These are phyloP conservation scores for Drosophila yakuba DNA, from an alignment of 1,140 invertebrate species.

Conservation along the genomic window DNA sequence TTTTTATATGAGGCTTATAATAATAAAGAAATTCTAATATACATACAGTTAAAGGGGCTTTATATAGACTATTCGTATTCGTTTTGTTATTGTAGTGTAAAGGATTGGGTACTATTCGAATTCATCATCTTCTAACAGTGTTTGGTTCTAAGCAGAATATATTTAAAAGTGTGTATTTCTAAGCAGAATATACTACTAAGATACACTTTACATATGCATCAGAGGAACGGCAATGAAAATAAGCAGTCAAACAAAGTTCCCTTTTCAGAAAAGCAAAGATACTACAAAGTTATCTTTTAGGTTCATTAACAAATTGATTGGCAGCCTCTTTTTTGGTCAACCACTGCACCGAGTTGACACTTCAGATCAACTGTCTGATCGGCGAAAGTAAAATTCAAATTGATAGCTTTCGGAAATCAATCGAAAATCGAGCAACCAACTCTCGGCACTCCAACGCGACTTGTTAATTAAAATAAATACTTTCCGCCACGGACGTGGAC, in stretches of 20 bases:
- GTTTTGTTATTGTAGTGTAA: too few relatives aligned
- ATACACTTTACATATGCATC: too few relatives aligned
- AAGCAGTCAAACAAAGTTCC: too few relatives aligned
- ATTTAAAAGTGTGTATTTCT: too few relatives aligned
- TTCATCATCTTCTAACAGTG: too few relatives aligned
- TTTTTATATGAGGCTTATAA: too few relatives aligned
- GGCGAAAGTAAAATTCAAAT: slow-evolving; percentile 67
- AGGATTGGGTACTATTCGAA: too few relatives aligned
- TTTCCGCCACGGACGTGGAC: slow-evolving; percentile 64
- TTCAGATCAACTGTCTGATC: neutral
- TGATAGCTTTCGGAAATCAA: slow-evolving; percentile 73
- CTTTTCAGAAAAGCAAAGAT: neutral
- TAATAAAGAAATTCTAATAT: too few relatives aligned
- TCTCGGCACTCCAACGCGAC: slow-evolving; percentile 61
- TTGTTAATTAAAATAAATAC: slow-evolving; percentile 81
- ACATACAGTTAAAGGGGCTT: too few relatives aligned
- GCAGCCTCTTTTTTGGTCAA: neutral
- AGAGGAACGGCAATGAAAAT: too few relatives aligned
- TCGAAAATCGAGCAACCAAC: slow-evolving; percentile 44
- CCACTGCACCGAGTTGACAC: neutral
- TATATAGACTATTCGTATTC: too few relatives aligned
- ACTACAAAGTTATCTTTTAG: neutral
- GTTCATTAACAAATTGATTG: neutral
- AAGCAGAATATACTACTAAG: too few relatives aligned
- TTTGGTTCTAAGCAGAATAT: neutral